Percentiles rank a stretch among this genome's conserved stretches.
These are phyloP conservation scores for Neosalanx taihuensis DNA, from an alignment of 2,797 vertebrate species.

Conservation along the genomic window DNA sequence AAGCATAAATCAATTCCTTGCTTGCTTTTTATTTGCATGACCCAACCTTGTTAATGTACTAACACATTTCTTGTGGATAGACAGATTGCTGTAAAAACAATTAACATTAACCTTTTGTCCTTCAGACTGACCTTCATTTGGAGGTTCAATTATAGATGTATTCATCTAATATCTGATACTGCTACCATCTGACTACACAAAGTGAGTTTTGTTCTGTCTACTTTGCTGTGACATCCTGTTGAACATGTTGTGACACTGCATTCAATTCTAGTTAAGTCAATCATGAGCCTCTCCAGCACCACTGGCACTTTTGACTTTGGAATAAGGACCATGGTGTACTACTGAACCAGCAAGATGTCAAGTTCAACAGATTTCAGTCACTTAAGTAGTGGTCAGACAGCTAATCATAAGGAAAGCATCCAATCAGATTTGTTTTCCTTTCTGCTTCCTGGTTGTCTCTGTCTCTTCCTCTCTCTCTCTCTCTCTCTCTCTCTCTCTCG, in stretches of 20 bases:
- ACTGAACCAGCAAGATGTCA: not conserved
- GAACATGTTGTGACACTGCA: not conserved
- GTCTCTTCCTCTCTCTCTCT: not conserved
- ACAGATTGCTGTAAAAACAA: not conserved
- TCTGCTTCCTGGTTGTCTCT: not conserved
- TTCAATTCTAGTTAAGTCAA: not conserved
- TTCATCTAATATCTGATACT: too few species aligned
- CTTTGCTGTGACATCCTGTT: not conserved
- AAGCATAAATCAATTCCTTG: not conserved
- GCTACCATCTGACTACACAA: too few species aligned
- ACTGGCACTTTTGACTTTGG: not conserved
- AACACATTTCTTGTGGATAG: not conserved
- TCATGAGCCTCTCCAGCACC: not conserved
- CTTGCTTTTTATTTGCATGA: not conserved
- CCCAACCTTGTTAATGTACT: not conserved
- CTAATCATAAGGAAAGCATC: not conserved
- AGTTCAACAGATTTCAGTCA: not conserved
- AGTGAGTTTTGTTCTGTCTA: not conserved
- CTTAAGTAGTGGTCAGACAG: not conserved
- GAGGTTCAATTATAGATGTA: not conserved
- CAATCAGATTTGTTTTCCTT: not conserved
- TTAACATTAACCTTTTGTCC: not conserved
- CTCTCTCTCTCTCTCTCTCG: conserved; percentile 17
- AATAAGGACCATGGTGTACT: not conserved
- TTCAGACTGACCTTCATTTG: not conserved